A percentile compares a stretch with the other conserved stretches of the same genome.
These are phyloP conservation scores for Theretra japonica DNA, from an alignment of 2,888 invertebrate species.

Conservation along the genomic window DNA sequence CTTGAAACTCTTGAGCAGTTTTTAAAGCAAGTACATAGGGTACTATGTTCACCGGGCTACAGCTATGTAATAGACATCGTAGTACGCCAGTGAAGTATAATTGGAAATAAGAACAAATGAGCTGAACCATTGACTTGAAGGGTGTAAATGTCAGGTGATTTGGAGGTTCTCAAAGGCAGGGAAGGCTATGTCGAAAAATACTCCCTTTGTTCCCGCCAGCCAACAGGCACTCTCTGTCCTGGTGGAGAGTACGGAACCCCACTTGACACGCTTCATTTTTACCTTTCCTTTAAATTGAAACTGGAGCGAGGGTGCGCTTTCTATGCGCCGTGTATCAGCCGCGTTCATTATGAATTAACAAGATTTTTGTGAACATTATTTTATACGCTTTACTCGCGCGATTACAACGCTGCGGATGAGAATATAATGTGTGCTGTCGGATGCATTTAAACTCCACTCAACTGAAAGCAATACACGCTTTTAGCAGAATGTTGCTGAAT, in stretches of 20 bases:
- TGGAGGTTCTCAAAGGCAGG: conserved; percentile 61
- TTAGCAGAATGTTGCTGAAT: background rate
- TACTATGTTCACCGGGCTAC: background rate
- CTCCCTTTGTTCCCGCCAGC: conserved; percentile 77
- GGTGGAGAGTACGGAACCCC: conserved; percentile 72
- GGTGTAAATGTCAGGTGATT: conserved; percentile 71
- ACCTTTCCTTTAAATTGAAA: conserved; percentile 78
- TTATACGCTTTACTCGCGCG: conserved; percentile 34
- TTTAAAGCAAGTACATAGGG: conserved; percentile 39
- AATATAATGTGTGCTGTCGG: conserved; percentile 10
- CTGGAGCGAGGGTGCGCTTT: conserved; percentile 65
- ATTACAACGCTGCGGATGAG: conserved; percentile 4
- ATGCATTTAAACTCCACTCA: background rate
- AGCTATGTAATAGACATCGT: background rate
- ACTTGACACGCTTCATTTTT: conserved; percentile 82
- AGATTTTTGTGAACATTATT: conserved; percentile 52
- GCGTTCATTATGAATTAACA: conserved; percentile 63
- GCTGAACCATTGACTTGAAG: conserved; percentile 51
- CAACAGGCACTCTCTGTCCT: conserved; percentile 69
- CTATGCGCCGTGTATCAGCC: conserved; percentile 62
- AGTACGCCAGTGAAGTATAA: conserved; percentile 35
- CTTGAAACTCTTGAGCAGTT: conserved; percentile 58
- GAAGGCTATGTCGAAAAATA: conserved; percentile 63
- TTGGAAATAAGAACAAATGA: conserved; percentile 49
- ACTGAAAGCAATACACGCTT: background rate